Base-by-base conservation (phyloP, 2,888 invertebrate species). In the Chalcosyrphus nemorum region DNA sequence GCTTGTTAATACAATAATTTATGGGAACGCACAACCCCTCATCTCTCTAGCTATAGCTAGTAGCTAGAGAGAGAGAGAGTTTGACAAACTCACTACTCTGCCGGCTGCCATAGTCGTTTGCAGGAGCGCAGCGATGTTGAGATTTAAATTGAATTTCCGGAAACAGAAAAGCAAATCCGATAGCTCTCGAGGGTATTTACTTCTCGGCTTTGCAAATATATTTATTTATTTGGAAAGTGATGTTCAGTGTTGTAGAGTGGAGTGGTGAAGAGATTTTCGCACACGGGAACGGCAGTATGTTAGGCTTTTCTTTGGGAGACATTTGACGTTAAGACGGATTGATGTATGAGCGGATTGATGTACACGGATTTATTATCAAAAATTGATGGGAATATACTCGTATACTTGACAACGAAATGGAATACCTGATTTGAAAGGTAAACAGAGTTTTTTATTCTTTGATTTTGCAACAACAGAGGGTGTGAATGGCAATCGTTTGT, bases 111-210 rank as follows among this genome's bases (percentile, higher is more conserved):
- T 41, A 24, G 35, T 41, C 9, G 5, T 15, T 27, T 17, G 27
- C 21, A 9, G 13, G 9, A 63, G 29, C 15, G 13, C 9, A 63
- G 29, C 15, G 35, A 17, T 65, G 65, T 52, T 35, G 65, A 80
- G 65, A 68, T 77, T 78, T 86, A 74, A 86, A 74, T 86, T 86
- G 74, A 82, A 82, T 78, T 86, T 78, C 86, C 86, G 86, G 86
- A 77, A 82, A 75, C 65, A 59, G 78, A 65, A 78, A 74, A 74
- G 54, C 74, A 77, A 72, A 84, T 43, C 70, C 38, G 68, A 57
- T 75, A 47, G 45, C 52, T 50, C 66, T 52, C 6, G 17, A 32
- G 35, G 54, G 43, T 57, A 21, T 84, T 70, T 57, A 84, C 80
- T 84, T 84, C 63, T 80, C 70, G 70, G 57, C 43, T 77, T 77